These are phyloP conservation scores for Helicolenus hilgendorfi DNA, from an alignment of 2,797 vertebrate species.

Conservation along the genomic window DNA sequence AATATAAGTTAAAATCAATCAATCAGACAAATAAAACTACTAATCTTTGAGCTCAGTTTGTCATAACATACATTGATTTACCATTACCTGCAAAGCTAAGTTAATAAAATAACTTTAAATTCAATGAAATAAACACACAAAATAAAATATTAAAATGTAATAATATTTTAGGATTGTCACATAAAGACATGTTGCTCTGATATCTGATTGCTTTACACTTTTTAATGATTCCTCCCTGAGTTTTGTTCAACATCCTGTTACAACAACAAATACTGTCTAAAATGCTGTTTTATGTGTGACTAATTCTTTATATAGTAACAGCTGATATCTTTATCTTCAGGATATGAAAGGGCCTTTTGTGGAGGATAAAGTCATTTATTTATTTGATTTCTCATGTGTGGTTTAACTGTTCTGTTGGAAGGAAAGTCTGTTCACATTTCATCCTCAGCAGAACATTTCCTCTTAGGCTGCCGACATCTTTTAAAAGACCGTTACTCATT, in stretches of 20 bases:
- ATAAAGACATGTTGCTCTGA: background rate
- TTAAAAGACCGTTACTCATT: background rate
- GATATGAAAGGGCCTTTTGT: background rate
- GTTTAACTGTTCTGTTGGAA: background rate
- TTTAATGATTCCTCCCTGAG: constrained; percentile 35
- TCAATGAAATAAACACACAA: background rate
- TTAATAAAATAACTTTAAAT: background rate
- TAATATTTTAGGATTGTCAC: background rate
- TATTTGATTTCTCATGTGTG: background rate
- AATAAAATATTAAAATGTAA: background rate
- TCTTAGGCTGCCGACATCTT: background rate
- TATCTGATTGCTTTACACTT: background rate
- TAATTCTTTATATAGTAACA: background rate
- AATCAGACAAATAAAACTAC: background rate
- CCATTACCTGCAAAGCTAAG: background rate
- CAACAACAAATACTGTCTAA: background rate
- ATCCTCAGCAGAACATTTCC: background rate
- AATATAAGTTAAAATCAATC: background rate
- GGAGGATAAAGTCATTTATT: background rate
- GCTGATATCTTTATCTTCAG: background rate
- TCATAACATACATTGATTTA: background rate
- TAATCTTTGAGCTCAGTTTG: background rate
- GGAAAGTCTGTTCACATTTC: background rate
- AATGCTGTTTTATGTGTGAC: background rate
- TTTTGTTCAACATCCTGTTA: background rate